A percentile compares a stretch with the other conserved stretches of the same genome.
phyloP scores from a whole-genome alignment of 2,113 vertebrate genomes.

The Terrapene triunguis region DNA sequence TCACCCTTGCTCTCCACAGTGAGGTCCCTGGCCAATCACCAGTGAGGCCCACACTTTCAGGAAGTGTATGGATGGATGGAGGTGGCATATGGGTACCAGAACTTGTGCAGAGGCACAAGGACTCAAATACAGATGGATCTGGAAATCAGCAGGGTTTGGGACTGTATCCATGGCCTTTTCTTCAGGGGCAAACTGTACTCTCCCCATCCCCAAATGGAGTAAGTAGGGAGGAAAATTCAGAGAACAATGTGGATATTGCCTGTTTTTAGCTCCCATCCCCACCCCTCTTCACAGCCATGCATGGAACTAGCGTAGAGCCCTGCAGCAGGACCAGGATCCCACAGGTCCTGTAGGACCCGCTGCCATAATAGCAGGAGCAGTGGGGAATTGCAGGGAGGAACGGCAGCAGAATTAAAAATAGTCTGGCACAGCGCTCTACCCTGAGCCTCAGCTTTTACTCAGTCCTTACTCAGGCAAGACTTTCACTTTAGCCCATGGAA shows the following conservation, averaged over 20 bases:
- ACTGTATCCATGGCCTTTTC: background rate
- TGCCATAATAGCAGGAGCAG: background rate
- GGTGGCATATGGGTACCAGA: background rate
- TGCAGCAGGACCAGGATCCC: background rate
- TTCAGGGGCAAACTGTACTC: background rate
- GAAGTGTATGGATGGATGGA: background rate
- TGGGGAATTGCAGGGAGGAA: background rate
- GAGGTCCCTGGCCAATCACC: background rate
- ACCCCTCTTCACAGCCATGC: background rate
- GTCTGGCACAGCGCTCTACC: background rate
- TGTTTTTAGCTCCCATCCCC: background rate
- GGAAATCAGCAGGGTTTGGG: background rate
- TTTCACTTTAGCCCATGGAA: background rate
- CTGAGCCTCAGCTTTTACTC: background rate
- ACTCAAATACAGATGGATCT: background rate
- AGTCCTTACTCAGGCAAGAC: background rate
- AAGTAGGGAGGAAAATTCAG: background rate
- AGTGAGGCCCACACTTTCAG: background rate
- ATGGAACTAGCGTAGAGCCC: background rate
- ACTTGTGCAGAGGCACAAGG: fast-evolving
- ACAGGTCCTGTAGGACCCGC: background rate
- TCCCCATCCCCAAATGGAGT: fast-evolving
- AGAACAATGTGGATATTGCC: background rate
- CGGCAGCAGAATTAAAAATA: background rate
- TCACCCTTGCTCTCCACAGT: background rate